Evolutionary conservation across 2,797 vertebrate genomes (phyloP).

Genomic region (Odontamblyopus rebecca): DNA sequence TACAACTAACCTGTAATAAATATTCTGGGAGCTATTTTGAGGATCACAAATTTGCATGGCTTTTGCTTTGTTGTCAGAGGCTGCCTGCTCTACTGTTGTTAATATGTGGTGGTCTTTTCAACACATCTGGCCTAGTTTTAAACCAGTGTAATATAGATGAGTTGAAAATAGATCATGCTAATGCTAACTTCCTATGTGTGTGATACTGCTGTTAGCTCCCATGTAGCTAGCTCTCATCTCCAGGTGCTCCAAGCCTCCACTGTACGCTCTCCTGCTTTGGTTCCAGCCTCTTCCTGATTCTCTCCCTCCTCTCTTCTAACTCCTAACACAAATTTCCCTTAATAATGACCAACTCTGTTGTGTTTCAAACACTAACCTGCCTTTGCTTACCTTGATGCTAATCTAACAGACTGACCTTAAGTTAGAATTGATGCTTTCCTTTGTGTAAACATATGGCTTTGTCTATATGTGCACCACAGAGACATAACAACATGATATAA

Average conservation of each 20-base stretch:
- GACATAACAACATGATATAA: neutral
- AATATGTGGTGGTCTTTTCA: constrained; percentile 53
- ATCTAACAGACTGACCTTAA: constrained; percentile 29
- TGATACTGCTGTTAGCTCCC: constrained; percentile 53
- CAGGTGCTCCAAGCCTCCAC: constrained; percentile 78
- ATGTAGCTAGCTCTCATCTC: constrained; percentile 70
- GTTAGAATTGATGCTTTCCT: neutral
- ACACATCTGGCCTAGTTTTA: constrained; percentile 20
- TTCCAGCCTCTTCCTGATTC: constrained; percentile 61
- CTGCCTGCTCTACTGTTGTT: constrained; percentile 62
- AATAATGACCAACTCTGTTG: constrained; percentile 43
- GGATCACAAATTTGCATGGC: constrained; percentile 68
- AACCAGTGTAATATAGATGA: constrained; percentile 9
- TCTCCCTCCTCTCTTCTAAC: constrained; percentile 51
- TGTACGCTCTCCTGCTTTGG: constrained; percentile 64
- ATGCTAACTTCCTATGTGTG: constrained; percentile 47
- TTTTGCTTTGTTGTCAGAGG: constrained; percentile 64
- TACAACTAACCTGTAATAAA: constrained; percentile 31
- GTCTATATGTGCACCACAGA: neutral
- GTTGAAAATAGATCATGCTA: constrained; percentile 53
- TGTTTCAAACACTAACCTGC: constrained; percentile 25
- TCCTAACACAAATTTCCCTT: constrained; percentile 26
- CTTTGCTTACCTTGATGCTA: constrained; percentile 23
- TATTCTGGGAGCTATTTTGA: constrained; percentile 25
- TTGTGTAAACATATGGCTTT: constrained; percentile 2